Evolutionary conservation across 2,888 invertebrate genomes (phyloP).

Genomic region (Brassicogethes aeneus): DNA sequence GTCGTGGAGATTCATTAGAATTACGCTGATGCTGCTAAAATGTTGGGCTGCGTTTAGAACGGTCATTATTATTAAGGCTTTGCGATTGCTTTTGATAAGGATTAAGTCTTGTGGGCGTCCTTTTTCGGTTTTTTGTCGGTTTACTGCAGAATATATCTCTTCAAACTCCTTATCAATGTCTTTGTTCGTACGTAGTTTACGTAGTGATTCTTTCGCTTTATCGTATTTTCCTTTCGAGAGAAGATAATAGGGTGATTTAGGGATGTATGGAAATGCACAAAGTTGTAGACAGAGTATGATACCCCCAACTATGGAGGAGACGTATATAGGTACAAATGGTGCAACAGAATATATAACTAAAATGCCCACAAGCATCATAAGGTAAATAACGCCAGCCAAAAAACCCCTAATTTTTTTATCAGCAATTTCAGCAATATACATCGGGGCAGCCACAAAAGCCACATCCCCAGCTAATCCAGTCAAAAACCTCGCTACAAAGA

Average conservation of each 20-base stretch:
- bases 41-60: slow-evolving; percentile 36
- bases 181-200: slow-evolving; percentile 22
- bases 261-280: slow-evolving; percentile 28
- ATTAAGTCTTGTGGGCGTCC: slow-evolving; percentile 34
- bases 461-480: slow-evolving; percentile 38
- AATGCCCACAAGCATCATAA: slow-evolving; percentile 39
- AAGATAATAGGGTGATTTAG: slow-evolving; percentile 35
- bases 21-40: slow-evolving; percentile 37
- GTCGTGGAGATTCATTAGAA: slow-evolving; percentile 36
- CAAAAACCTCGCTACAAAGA: slow-evolving; percentile 35
- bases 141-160: slow-evolving; percentile 32
- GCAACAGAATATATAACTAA: slow-evolving; percentile 35
- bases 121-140: slow-evolving; percentile 32
- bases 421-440: slow-evolving; percentile 40
- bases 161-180: slow-evolving; percentile 32
- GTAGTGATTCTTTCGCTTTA: slow-evolving; percentile 28
- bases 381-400: slow-evolving; percentile 35
- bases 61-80: slow-evolving; percentile 35
- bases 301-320: slow-evolving; percentile 27
- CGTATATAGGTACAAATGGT: slow-evolving; percentile 25
- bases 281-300: slow-evolving; percentile 32
- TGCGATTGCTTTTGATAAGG: slow-evolving; percentile 32
- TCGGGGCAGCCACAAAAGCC: slow-evolving; percentile 38
- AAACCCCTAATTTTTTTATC: slow-evolving; percentile 38
- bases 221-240: slow-evolving; percentile 32